Conservation (phyloP, 1,140 invertebrate genomes). For the Neotoxoptera formosana region DNA sequence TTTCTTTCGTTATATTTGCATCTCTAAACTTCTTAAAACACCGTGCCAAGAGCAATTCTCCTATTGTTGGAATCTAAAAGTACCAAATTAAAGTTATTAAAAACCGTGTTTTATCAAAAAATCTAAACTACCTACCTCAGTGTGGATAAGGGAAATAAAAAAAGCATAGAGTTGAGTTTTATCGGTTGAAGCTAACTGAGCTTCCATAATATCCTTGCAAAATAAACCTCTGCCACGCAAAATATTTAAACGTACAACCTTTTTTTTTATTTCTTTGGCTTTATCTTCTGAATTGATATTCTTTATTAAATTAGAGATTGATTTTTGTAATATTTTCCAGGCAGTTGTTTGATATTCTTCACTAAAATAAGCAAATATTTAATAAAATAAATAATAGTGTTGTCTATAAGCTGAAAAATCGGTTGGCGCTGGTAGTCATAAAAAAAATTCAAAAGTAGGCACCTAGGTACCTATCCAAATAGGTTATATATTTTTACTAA, state of each 20-base stretch:
- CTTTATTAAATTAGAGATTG: neutral
- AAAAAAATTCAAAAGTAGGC: neutral
- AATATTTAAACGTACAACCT: conserved; percentile 9
- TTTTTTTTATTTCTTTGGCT: neutral
- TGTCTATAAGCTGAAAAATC: neutral
- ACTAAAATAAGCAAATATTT: neutral
- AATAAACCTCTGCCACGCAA: neutral
- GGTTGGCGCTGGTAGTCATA: neutral
- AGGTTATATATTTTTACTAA: neutral
- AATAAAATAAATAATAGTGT: neutral
- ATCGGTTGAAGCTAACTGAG: neutral
- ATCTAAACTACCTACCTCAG: neutral
- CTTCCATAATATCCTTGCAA: neutral
- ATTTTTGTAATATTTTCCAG: neutral
- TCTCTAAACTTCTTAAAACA: neutral
- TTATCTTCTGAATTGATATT: neutral
- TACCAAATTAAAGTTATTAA: neutral
- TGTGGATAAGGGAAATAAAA: neutral
- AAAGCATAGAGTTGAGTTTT: neutral
- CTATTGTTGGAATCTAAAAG: neutral
- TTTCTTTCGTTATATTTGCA: neutral
- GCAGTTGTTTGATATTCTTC: neutral
- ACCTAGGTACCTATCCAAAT: neutral
- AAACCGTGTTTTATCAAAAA: neutral
- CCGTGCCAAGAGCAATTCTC: neutral